Evolutionary conservation across 2,888 invertebrate species (phyloP), one percentile per base, ranked within the genome.

Genomic region (Aspidapion aeneum): DNA sequence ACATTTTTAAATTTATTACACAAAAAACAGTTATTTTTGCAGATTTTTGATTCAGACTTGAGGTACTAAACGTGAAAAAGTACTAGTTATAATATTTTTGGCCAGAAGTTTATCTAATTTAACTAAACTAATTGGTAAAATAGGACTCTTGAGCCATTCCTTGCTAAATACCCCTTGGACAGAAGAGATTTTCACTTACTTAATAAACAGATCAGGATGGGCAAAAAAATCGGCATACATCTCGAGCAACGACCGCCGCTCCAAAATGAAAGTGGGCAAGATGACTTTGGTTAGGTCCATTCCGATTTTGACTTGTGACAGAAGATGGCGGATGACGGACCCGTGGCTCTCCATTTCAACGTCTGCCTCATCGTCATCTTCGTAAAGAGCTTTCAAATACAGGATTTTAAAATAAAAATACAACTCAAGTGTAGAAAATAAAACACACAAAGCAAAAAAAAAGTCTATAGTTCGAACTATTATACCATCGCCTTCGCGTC

Each of bases 211-310:
- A 81, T 98, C 98, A 0, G 99, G 98, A 85, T 99, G 99, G 12
- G 99, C 97, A 82, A 99, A 98, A 78, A 98, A 99, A 82, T 99
- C 99, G 57, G 99, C 98, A 80, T 98, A 99, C 99, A 99, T 99
- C 83, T 99, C 99, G 56, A 99, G 84, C 50, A 99, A 85, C 0
- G 98, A 99, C 66, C 99, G 88, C 79, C 96, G 87, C 79, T 99
- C 99, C 73, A 99, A 82, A 72, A 99, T 99, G 78, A 99, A 99
- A 21, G 99, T 99, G 19, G 99, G 99, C 68, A 99, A 84, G 60
- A 97, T 97, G 66, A 97, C 95, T 86, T 98, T 99, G 12, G 99
- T 99, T 76, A 99, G 87, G 82, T 99, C 99, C 99, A 99, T 99
- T 67, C 98, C 98, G 75, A 98, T 97, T 81, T 96, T 94, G 68